Percentiles rank a stretch among this genome's conserved stretches.
Conservation (phyloP, 2,888 invertebrate genomes). For the Odontomyia ornata region DNA sequence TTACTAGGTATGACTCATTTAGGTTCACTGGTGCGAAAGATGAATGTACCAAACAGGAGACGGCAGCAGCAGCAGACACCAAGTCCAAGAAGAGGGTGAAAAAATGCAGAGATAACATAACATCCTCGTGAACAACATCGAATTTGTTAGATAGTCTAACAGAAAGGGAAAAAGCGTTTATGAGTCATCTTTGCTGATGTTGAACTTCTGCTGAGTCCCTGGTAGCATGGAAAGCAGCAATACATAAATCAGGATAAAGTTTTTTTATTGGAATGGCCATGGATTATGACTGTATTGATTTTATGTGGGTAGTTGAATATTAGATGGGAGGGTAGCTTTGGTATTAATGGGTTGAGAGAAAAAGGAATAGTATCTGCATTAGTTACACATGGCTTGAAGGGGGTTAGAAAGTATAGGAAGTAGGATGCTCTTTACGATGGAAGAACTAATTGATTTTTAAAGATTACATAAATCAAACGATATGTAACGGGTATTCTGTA, state of each 20-base stretch:
- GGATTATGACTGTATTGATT: slow-evolving; percentile 19
- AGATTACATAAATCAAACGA: no score
- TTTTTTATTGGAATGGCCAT: slow-evolving; percentile 23
- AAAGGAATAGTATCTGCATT: not conserved
- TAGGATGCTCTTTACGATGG: no score
- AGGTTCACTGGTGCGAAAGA: not conserved
- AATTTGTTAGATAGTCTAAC: not conserved
- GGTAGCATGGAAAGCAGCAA: not conserved
- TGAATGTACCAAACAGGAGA: not conserved
- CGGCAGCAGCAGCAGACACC: not conserved
- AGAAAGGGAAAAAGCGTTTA: not conserved
- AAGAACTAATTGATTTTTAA: no score
- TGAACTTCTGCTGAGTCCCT: not conserved
- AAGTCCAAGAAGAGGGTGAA: not conserved
- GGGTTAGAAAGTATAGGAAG: no score
- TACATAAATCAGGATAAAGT: slow-evolving; percentile 25
- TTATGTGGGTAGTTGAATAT: not conserved
- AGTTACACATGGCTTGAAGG: not conserved
- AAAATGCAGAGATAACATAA: not conserved
- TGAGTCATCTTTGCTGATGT: not conserved
- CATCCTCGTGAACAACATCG: not conserved
- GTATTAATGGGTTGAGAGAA: no score
- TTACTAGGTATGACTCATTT: slow-evolving; percentile 8
- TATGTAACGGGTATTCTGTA: no score
- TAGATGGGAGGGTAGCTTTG: not conserved